Conservation (phyloP, 2,113 vertebrate species). For the Uria lomvia region DNA sequence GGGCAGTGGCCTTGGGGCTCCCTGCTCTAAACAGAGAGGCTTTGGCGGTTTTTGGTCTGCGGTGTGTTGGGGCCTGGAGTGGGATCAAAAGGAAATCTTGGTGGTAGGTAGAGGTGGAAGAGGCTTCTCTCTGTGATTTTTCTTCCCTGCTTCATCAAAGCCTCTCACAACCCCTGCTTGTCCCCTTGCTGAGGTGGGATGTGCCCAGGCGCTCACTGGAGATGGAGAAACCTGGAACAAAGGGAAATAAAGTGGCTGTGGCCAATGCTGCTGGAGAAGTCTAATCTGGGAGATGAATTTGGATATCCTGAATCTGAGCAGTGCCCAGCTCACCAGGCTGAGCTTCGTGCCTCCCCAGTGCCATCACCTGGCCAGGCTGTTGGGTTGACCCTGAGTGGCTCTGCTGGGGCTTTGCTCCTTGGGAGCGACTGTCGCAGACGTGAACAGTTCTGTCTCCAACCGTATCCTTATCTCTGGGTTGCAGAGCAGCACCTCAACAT, state of each 20-base stretch:
- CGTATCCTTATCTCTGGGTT: rapidly evolving
- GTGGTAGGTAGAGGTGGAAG: background rate
- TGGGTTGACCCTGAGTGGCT: background rate
- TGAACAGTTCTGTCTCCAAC: background rate
- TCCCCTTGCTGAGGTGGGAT: background rate
- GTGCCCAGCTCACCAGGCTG: background rate
- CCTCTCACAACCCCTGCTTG: background rate
- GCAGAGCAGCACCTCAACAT: background rate
- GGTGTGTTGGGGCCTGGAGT: background rate
- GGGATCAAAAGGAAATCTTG: background rate
- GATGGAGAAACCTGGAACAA: background rate
- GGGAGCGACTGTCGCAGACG: background rate
- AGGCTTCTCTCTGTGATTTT: background rate
- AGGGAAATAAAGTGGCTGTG: background rate
- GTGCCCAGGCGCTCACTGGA: background rate
- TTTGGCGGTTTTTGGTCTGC: background rate
- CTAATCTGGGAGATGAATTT: background rate
- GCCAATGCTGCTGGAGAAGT: background rate
- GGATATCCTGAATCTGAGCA: background rate
- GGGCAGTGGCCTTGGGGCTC: background rate
- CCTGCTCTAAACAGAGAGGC: background rate
- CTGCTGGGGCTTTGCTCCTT: background rate
- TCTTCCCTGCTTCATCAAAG: background rate
- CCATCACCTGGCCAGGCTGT: background rate
- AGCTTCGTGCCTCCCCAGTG: background rate